Base-by-base conservation (phyloP, 2,113 vertebrate species). In the Gallinago jamesoni region DNA sequence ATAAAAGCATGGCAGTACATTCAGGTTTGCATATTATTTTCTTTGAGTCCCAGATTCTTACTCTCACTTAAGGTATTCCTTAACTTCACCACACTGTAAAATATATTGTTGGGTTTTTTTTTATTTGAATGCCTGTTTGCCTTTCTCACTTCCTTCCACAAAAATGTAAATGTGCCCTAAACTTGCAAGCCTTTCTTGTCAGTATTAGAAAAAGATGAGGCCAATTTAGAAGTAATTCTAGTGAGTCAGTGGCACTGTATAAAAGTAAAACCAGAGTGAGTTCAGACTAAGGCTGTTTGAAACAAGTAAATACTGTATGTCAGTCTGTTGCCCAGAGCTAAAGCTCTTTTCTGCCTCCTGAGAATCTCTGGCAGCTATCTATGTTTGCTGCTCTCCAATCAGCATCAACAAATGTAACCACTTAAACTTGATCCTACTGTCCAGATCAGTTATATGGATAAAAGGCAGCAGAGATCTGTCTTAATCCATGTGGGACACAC, bases 351-450 rank as follows among this genome's bases (percentile, higher is more conserved):
- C 2, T 96, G 37, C 57, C 79, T 91, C 82, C 79, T 39, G 78
- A 92, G 79, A 85, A 91, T 91, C 89, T 95, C 84, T 97, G 91
- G 82, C 87, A 97, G 73, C 86, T 96, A 66, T 95, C 92, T 97
- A 1, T 60, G 31, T 94, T 96, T 94, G 47, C 68, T 91, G 75
- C n/a, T 95, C 28, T 96, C 95, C 91, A 96, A 91, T 95, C 95
- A 96, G 50, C 63, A 82, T 96, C 88, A 96, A 93, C 97, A 97
- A 98, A 95, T 97, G 95, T 84, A 97, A 96, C 96, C 96, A 97
- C 94, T 98, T 98, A 98, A 96, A 97, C 75, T 84, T 97, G 94
- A 98, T 98, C 96, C 94, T 92, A 80, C 95, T 97, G 96, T 98
- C 97, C 91, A 92, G 91, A 95, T 94, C 97, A 96, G 96, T 98